Conservation (phyloP, 2,113 vertebrate species). For the Hepsetus odoe region DNA sequence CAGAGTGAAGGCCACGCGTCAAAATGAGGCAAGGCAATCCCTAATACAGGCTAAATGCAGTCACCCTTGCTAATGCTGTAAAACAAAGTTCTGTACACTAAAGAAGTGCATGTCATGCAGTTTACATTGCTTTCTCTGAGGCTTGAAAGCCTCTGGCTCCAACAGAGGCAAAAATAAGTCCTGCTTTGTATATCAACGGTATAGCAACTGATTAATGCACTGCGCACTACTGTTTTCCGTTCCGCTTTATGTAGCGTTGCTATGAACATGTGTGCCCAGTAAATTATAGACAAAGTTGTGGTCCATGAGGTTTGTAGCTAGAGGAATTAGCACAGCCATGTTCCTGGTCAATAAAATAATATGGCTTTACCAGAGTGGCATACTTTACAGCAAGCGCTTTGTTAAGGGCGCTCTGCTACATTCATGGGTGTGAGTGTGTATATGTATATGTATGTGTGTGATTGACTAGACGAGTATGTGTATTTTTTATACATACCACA, state of each 20-base stretch:
- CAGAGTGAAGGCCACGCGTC: not conserved
- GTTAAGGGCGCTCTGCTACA: slow-evolving; percentile 34
- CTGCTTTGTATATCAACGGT: slow-evolving; percentile 72
- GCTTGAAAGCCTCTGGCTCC: slow-evolving; percentile 42
- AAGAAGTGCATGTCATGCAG: slow-evolving; percentile 1
- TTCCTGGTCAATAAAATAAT: slow-evolving; percentile 77
- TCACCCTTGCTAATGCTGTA: not conserved
- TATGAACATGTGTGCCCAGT: slow-evolving; percentile 75
- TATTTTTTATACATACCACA: not conserved
- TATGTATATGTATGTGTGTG: not conserved
- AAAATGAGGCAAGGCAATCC: not conserved
- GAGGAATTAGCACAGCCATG: slow-evolving; percentile 74
- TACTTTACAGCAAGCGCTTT: slow-evolving; percentile 60
- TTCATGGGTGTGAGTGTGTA: not conserved
- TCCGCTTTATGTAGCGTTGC: slow-evolving; percentile 77
- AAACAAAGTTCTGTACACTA: not conserved
- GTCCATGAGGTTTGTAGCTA: slow-evolving; percentile 77
- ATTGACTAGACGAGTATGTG: too few species aligned
- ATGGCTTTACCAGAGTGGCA: slow-evolving; percentile 76
- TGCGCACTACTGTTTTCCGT: slow-evolving; percentile 78
- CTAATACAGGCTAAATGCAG: not conserved
- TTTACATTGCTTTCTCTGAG: not conserved
- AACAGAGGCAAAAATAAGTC: slow-evolving; percentile 69
- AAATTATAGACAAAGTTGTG: slow-evolving; percentile 79
- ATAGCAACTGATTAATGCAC: slow-evolving; percentile 70